Percentiles rank a stretch among this genome's conserved stretches.
Conservation (phyloP, 2,888 invertebrate species). For the Ernsta delagoae region DNA sequence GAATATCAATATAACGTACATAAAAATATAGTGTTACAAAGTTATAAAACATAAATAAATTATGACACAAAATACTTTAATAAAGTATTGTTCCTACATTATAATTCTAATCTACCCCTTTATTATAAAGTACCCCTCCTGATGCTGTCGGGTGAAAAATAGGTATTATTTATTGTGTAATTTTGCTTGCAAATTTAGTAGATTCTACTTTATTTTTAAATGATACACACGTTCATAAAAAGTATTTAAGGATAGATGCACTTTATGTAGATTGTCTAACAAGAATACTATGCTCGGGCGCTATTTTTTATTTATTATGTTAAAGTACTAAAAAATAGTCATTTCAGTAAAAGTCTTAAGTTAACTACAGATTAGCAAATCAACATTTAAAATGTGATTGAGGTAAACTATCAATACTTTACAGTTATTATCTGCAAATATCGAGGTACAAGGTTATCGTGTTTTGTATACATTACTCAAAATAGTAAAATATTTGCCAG, state of each 20-base stretch:
- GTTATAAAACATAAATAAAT: slow-evolving; percentile 21
- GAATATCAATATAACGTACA: slow-evolving; percentile 28
- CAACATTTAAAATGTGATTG: background rate
- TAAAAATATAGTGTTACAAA: slow-evolving; percentile 16
- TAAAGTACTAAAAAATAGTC: slow-evolving; percentile 7
- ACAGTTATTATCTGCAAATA: slow-evolving; percentile 5
- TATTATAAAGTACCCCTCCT: no score
- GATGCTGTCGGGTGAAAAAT: no score
- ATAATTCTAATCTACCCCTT: slow-evolving; percentile 41
- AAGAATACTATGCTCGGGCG: background rate
- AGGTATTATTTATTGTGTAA: no score
- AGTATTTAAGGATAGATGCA: no score
- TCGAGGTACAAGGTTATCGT: slow-evolving; percentile 17
- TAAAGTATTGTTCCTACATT: slow-evolving; percentile 22
- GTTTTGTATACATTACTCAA: slow-evolving; percentile 19
- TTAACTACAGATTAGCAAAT: background rate
- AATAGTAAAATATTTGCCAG: slow-evolving; percentile 18
- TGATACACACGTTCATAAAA: no score
- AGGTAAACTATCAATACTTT: slow-evolving; percentile 26
- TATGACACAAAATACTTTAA: slow-evolving; percentile 34
- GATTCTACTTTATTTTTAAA: no score
- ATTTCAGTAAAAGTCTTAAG: slow-evolving; percentile 8
- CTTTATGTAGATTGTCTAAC: background rate
- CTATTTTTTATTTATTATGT: background rate
- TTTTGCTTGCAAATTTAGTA: no score